phyloP scores from a whole-genome alignment of 2,797 vertebrate genomes.

The Monodelphis domestica region DNA sequence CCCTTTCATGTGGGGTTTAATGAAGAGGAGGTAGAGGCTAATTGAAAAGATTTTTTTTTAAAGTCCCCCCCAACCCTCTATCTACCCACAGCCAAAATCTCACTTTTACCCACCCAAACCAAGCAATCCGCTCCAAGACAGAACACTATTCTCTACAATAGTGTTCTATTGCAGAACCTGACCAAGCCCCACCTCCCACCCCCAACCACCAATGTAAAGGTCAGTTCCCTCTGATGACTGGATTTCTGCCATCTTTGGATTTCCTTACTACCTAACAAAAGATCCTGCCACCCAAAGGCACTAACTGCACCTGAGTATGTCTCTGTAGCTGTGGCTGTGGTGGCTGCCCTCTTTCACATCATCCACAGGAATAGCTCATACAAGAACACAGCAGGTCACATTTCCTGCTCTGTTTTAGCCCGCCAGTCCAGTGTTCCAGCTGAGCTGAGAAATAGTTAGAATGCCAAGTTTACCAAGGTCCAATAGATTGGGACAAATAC shows the following conservation, averaged over 20 bases:
- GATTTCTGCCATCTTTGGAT: background rate
- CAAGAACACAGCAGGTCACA: background rate
- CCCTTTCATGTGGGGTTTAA: background rate
- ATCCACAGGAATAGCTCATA: background rate
- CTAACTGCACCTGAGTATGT: background rate
- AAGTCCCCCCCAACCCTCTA: background rate
- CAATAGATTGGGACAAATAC: background rate
- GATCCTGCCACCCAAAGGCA: background rate
- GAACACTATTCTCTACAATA: background rate
- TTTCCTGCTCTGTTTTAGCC: background rate
- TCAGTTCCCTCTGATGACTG: background rate
- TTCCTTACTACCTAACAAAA: background rate
- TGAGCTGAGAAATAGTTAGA: background rate
- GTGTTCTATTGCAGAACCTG: too few relatives aligned
- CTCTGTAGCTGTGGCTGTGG: background rate
- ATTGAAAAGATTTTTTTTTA: background rate
- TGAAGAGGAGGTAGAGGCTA: background rate
- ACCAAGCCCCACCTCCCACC: background rate
- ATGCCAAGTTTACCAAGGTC: background rate
- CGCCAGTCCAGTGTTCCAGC: background rate
- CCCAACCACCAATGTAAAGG: background rate
- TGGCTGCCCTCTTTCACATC: background rate
- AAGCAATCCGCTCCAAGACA: background rate
- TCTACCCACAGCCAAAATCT: background rate
- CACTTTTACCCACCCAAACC: background rate